Percentiles rank a stretch among this genome's conserved stretches.
Evolutionary conservation across 2,888 invertebrate species (phyloP).

Genomic region (Euproctis similis): DNA sequence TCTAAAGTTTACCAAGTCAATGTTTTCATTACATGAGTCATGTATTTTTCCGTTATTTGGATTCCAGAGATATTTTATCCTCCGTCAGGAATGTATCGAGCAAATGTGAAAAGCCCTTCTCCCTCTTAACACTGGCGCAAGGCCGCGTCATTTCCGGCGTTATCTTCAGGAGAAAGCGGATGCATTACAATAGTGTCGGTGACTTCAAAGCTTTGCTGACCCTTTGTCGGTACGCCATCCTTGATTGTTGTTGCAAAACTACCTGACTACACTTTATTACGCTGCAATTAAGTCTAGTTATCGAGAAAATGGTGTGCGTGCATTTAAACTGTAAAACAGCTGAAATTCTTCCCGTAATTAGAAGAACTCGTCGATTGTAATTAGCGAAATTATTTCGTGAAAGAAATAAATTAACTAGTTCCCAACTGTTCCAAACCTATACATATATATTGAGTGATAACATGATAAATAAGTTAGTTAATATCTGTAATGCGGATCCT

Average conservation of each 20-base stretch:
- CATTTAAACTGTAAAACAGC: constrained; percentile 18
- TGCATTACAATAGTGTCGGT: constrained; percentile 44
- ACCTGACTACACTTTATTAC: constrained; percentile 49
- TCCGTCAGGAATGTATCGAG: constrained; percentile 58
- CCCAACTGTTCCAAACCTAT: too few species aligned
- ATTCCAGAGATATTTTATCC: constrained; percentile 39
- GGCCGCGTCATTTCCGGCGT: constrained; percentile 66
- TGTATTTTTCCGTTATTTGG: constrained; percentile 33
- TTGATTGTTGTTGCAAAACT: constrained; percentile 63
- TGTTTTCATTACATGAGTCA: constrained; percentile 43
- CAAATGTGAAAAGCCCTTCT: constrained; percentile 68
- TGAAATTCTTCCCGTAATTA: constrained; percentile 14
- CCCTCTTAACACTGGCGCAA: constrained; percentile 42
- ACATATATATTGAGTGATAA: too few species aligned
- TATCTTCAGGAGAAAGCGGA: constrained; percentile 67
- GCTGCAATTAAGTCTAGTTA: constrained; percentile 36
- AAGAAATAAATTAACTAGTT: too few species aligned
- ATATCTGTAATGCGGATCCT: too few species aligned
- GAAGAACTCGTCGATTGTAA: constrained; percentile 9
- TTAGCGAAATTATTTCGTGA: constrained; percentile 2
- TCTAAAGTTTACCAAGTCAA: constrained; percentile 12
- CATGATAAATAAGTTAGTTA: too few species aligned
- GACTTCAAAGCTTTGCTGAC: constrained; percentile 47
- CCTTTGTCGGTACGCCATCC: constrained; percentile 59
- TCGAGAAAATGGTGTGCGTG: constrained; percentile 29